Percentiles rank a stretch among this genome's conserved stretches.
These are phyloP conservation scores for Xenops minutus DNA, from an alignment of 2,797 vertebrate species.

Conservation along the genomic window DNA sequence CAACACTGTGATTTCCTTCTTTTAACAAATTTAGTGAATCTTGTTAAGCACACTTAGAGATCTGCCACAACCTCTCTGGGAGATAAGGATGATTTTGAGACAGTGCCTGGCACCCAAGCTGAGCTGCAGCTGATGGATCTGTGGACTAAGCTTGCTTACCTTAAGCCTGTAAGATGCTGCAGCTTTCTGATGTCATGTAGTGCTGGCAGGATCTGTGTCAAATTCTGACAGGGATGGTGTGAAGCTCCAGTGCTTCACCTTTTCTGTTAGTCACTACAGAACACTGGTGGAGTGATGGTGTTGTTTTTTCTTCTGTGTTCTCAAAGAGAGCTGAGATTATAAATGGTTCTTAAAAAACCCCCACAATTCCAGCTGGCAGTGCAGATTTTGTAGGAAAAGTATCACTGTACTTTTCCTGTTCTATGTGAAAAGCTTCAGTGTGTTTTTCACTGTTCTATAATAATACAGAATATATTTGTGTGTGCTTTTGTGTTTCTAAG, in stretches of 20 bases:
- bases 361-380: neutral
- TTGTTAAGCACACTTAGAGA: neutral
- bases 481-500: neutral
- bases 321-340: neutral
- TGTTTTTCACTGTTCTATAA: neutral
- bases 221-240: neutral
- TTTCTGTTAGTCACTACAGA: neutral
- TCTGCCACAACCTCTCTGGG: neutral
- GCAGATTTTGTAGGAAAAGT: neutral
- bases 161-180: neutral
- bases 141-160: neutral
- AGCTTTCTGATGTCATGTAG: neutral
- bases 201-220: neutral
- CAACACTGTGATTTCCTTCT: neutral
- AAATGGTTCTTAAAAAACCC: neutral
- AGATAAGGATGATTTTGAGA: neutral
- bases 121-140: neutral
- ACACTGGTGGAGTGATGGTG: neutral
- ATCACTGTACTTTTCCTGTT: neutral
- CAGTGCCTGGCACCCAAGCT: neutral
- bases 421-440: too few species aligned
- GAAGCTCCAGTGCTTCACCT: neutral
- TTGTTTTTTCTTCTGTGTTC: neutral
- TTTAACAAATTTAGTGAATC: neutral
- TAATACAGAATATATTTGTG: neutral